Conservation (phyloP, 2,113 vertebrate species). For the Mohoua ochrocephala region DNA sequence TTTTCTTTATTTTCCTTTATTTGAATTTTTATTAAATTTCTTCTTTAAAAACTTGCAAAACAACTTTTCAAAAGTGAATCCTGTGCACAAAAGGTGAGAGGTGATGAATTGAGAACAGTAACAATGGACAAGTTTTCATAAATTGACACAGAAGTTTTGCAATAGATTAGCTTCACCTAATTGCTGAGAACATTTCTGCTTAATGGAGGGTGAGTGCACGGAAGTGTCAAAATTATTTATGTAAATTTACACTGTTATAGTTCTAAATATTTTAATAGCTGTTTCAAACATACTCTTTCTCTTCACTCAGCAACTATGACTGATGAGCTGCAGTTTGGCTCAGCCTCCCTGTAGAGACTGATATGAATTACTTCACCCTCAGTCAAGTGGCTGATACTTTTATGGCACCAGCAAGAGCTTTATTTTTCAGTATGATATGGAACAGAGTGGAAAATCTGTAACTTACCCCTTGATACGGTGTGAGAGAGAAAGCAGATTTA, state of each 20-base stretch:
- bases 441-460: neutral
- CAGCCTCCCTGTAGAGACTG: neutral
- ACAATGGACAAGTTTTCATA: neutral
- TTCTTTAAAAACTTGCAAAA: neutral
- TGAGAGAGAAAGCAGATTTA: neutral
- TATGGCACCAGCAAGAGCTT: neutral
- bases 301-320: neutral
- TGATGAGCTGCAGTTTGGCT: neutral
- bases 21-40: neutral
- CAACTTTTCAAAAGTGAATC: neutral
- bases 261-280: constrained; percentile 19
- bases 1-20: neutral
- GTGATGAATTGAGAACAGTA: neutral
- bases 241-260: neutral
- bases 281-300: neutral
- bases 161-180: neutral
- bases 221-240: constrained; percentile 17
- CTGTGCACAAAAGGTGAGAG: neutral
- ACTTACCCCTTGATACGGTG: neutral
- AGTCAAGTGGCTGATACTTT: neutral
- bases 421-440: neutral
- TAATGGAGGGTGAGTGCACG: neutral
- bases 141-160: neutral
- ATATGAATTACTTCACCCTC: neutral
- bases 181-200: neutral